Evolutionary conservation across 2,888 invertebrate species (phyloP), one percentile per base, ranked within the genome.

Genomic region (Agrochola circellaris): DNA sequence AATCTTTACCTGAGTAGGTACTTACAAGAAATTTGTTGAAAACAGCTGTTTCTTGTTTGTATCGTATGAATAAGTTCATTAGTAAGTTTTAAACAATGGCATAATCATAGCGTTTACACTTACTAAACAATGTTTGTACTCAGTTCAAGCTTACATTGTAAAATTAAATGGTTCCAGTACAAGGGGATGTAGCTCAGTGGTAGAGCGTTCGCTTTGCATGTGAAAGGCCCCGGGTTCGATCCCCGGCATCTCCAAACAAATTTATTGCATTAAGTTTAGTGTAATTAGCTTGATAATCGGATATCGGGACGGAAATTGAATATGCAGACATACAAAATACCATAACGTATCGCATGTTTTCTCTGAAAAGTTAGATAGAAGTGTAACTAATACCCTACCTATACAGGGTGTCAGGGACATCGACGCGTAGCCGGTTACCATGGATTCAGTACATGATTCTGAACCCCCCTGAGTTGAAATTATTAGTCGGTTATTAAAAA

Each of bases 181-280:
- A 38, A 0, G 97, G 97, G 97, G 98, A 98, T 98, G 98, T 99
- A 99, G 98, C 98, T 99, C 99, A 99, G 98, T 98, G 99, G 98
- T 99, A 98, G 98, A 99, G 99, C 98, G 98, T 98, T 98, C 98
- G 98, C 99, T 99, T 99, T 98, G 99, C 98, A 99, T 98, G 98
- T 98, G 98, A 98, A 98, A 99, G 98, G 98, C 98, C 98, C 98
- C 98, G 98, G 98, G 99, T 98, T 99, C 99, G 98, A 99, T 98
- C 98, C 98, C 98, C 98, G 98, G 98, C 98, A 98, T 98, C 98
- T 98, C 98, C 98, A 98, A 81, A 3, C 51, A 45, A 51, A 38
- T 64, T 75, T 81, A 82, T 56, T 61, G 48, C 13, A 9, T 17
- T 20, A 34, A 0, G 9, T 26, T 65, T 23, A 45, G 1, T 30